These are phyloP conservation scores for Hemicentrotus pulcherrimus DNA, from an alignment of 35 echinoderm and acorn worm genomes.

Conservation along the genomic window DNA sequence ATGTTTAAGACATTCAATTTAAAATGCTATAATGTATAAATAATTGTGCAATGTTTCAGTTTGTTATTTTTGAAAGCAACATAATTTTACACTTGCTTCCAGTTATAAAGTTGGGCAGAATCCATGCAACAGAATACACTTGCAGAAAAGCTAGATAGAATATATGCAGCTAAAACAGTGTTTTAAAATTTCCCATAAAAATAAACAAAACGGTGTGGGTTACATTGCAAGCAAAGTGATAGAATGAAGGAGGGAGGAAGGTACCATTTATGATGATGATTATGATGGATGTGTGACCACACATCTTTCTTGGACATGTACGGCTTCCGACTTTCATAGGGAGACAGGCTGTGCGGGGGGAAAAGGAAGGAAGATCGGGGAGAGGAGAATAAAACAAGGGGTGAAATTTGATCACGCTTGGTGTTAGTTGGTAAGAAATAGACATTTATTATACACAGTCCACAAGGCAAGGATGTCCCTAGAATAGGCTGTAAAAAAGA, in stretches of 20 bases:
- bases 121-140: not conserved
- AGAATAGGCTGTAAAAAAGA: not conserved
- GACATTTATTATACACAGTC: not conserved
- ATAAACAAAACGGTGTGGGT: not conserved
- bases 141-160: not conserved
- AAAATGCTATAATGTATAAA: not conserved
- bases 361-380: not conserved
- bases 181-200: not conserved
- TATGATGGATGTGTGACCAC: slow-evolving; percentile 75
- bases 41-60: not conserved
- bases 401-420: not conserved
- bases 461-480: not conserved
- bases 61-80: not conserved
- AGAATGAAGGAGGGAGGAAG: not conserved
- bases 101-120: not conserved
- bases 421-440: not conserved
- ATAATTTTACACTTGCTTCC: not conserved
- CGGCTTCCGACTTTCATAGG: slow-evolving; percentile 61
- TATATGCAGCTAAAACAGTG: not conserved
- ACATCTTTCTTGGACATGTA: slow-evolving; percentile 89
- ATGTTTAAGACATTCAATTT: not conserved
- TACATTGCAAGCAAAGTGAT: not conserved
- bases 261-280: slow-evolving; percentile 66
- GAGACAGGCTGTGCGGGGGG: slow-evolving; percentile 48
- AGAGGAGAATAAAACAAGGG: not conserved